These are phyloP conservation scores for Drosophila pseudoananassae DNA, from an alignment of 1,140 invertebrate genomes.

Conservation along the genomic window DNA sequence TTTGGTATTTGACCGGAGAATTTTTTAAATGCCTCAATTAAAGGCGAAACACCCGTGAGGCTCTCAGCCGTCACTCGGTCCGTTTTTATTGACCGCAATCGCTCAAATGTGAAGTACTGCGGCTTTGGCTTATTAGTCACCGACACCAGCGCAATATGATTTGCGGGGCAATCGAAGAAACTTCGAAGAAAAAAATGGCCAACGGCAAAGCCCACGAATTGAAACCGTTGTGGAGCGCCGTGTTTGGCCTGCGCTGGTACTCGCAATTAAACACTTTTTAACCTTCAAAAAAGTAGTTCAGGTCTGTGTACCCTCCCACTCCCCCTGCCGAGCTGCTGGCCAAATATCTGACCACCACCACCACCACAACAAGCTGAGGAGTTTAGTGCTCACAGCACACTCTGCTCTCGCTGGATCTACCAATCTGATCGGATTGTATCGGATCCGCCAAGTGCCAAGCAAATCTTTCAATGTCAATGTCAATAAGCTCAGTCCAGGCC, in stretches of 20 bases:
- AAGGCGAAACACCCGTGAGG: conserved; percentile 25
- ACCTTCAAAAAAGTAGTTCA: conserved; percentile 61
- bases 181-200: conserved; percentile 22
- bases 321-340: conserved; percentile 23
- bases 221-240: conserved; percentile 46
- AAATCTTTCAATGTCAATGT: conserved; percentile 81
- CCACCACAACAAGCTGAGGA: conserved; percentile 20
- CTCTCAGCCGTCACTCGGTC: conserved; percentile 25
- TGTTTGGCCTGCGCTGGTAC: conserved; percentile 22
- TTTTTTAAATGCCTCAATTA: conserved; percentile 42
- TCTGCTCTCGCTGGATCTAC: conserved; percentile 47
- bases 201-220: conserved; percentile 41
- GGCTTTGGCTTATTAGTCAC: conserved; percentile 39
- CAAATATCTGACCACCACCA: conserved; percentile 43
- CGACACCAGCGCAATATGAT: conserved; percentile 39
- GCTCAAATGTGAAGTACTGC: conserved; percentile 79
- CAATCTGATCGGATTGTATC: conserved; percentile 26
- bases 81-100: conserved; percentile 79
- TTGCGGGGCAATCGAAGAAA: conserved; percentile 47
- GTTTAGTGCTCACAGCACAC: conserved; percentile 47
- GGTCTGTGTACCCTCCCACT: conserved; percentile 37
- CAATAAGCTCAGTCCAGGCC: conserved; percentile 50
- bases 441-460: conserved; percentile 28
- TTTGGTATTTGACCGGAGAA: conserved; percentile 28
- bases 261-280: conserved; percentile 61